Evolutionary conservation across 1,140 invertebrate genomes (phyloP), one percentile per base, ranked within the genome.

Genomic region (Drosophila persimilis): DNA sequence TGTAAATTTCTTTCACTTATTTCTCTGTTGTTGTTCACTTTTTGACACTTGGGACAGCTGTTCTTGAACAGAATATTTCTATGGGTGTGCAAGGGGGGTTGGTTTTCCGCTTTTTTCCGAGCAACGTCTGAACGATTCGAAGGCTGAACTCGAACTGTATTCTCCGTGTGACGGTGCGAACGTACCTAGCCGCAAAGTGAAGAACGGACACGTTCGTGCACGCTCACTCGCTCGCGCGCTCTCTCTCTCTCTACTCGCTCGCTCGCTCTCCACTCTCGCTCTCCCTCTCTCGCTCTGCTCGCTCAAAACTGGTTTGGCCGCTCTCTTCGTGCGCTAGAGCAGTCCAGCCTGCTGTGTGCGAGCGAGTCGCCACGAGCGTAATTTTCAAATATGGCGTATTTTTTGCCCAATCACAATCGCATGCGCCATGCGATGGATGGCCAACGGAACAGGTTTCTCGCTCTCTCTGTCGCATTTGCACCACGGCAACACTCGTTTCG

Each of bases 371-470:
- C 60, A 47, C 71, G 62, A 53, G 73, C 62, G 69, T 72, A 80
- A 90, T 89, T 90, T 90, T 90, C 81, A 90, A 90, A 90, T 90
- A 90, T 90, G 89, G 89, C 89, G 89, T 90, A 90, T 76, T 88
- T 90, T 90, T 81, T 73, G 78, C 51, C 89, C 89, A 90, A 90
- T 90, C 89, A 73, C 70, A 90, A 81, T 88, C 89, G 89, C 89
- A 90, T 90, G 89, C 89, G 89, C 89, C 62, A 70, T 89, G 72
- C 74, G 70, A 88, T 78, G 65, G 73, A 70, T 72, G 85, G 3
- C 66, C 63, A 57, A n/a, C 35, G 11, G 35, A 54, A 73, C 79
- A 80, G 77, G 67, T 66, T 77, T 66, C 57, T 45, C 43, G 35
- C 26, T 60, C 44, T 58, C 53, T 24, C 64, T 62, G 22, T 3